Percentiles rank a stretch among this genome's conserved stretches.
These are phyloP conservation scores for Calliscelio sp. DNA, from an alignment of 2,888 invertebrate species.

Conservation along the genomic window DNA sequence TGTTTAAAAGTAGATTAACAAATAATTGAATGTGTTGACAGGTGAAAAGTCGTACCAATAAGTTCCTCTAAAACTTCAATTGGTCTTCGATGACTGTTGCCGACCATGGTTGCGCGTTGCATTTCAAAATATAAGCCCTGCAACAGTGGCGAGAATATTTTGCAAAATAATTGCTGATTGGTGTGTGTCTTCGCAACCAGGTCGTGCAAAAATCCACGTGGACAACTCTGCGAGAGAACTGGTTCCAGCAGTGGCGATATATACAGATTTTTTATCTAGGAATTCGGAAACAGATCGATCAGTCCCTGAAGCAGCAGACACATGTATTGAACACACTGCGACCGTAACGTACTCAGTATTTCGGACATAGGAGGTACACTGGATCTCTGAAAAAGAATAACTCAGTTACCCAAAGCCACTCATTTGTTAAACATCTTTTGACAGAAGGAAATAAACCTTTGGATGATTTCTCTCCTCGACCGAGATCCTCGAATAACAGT, in stretches of 20 bases:
- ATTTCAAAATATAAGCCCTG: constrained; percentile 90
- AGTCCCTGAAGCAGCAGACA: constrained; percentile 88
- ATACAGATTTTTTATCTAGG: constrained; percentile 81
- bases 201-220: constrained; percentile 91
- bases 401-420: too few relatives aligned
- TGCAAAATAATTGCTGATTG: constrained; percentile 88
- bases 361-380: constrained; percentile 91
- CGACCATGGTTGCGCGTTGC: constrained; percentile 90
- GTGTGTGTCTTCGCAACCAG: constrained; percentile 89
- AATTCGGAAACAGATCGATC: constrained; percentile 80
- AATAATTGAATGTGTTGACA: too few relatives aligned
- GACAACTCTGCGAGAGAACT: constrained; percentile 90
- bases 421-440: too few relatives aligned
- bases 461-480: constrained; percentile 92
- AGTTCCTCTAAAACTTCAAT: constrained; percentile 92
- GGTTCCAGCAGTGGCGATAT: constrained; percentile 90
- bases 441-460: constrained; percentile 87
- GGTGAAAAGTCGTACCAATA: constrained; percentile 83
- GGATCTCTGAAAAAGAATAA: constrained; percentile 88
- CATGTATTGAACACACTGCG: constrained; percentile 89
- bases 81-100: constrained; percentile 89
- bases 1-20: too few relatives aligned
- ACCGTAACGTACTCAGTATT: constrained; percentile 87
- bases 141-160: constrained; percentile 89
- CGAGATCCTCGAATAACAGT: constrained; percentile 90